phyloP scores from a whole-genome alignment of 2,888 invertebrate species.

The Cephus pulcher region DNA sequence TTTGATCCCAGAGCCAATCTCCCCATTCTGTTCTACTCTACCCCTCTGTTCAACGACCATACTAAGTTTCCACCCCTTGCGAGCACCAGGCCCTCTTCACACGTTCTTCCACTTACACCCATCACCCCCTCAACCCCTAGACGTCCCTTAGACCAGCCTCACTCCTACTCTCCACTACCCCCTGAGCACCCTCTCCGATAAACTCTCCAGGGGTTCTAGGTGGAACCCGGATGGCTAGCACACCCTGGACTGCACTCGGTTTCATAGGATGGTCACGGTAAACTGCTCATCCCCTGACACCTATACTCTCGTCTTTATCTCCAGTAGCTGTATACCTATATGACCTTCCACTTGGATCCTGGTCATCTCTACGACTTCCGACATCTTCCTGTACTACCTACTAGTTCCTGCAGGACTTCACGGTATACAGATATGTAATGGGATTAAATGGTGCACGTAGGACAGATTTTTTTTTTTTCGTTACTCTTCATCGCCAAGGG shows the following conservation, averaged over 20 bases:
- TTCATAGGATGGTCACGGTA: conserved; percentile 59
- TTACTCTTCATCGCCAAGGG: background rate
- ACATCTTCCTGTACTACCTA: background rate
- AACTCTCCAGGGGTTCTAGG: conserved; percentile 38
- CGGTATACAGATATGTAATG: background rate
- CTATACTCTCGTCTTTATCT: conserved; percentile 62
- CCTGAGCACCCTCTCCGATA: conserved; percentile 40
- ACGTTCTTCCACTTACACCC: conserved; percentile 53
- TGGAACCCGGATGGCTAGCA: conserved; percentile 44
- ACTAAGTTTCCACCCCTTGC: conserved; percentile 26
- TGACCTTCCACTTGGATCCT: conserved; percentile 31
- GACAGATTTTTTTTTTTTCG: background rate
- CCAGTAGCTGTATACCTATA: conserved; percentile 40
- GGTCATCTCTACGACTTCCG: background rate
- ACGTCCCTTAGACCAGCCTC: conserved; percentile 9
- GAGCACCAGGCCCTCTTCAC: conserved; percentile 40
- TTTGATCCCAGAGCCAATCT: conserved; percentile 47
- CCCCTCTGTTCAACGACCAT: conserved; percentile 13
- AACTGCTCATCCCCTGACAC: conserved; percentile 61
- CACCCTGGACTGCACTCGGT: conserved; percentile 58
- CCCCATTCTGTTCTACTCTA: conserved; percentile 25
- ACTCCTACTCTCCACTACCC: conserved; percentile 15
- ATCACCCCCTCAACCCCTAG: conserved; percentile 21
- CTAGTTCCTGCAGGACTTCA: background rate
- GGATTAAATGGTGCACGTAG: background rate